Evolutionary conservation across 1,140 invertebrate species (phyloP).

Genomic region (Procambarus clarkii): DNA sequence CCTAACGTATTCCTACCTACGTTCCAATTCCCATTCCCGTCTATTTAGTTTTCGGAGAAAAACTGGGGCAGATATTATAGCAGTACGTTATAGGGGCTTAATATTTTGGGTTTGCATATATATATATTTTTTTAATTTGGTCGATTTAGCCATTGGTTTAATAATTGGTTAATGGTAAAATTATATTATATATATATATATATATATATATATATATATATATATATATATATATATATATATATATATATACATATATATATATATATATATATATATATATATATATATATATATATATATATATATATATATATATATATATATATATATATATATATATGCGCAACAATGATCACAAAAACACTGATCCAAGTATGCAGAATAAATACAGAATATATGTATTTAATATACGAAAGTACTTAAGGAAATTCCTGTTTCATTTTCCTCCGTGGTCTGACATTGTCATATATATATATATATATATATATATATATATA

Average conservation of each 20-base stretch:
- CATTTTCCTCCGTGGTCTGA: too few species aligned
- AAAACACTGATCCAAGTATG: too few species aligned
- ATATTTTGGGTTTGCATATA: background rate
- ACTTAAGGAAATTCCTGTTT: too few species aligned
- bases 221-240: conserved; percentile 19
- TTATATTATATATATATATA: background rate
- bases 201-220: conserved; percentile 3
- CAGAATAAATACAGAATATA: too few species aligned
- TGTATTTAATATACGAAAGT: too few species aligned
- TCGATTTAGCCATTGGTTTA: too few species aligned
- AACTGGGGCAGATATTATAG: background rate
- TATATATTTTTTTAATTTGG: background rate
- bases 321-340: conserved; percentile 32
- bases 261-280: conserved; percentile 13
- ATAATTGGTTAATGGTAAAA: background rate
- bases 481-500: background rate
- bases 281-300: conserved; percentile 11
- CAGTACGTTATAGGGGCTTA: too few species aligned
- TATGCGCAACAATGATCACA: too few species aligned
- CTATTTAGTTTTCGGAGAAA: too few species aligned
- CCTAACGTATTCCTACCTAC: too few species aligned
- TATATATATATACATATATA: background rate
- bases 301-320: background rate
- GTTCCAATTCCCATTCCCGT: too few species aligned
- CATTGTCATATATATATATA: too few species aligned